phyloP scores from a whole-genome alignment of 2,113 vertebrate species.

The Sylvia atricapilla region DNA sequence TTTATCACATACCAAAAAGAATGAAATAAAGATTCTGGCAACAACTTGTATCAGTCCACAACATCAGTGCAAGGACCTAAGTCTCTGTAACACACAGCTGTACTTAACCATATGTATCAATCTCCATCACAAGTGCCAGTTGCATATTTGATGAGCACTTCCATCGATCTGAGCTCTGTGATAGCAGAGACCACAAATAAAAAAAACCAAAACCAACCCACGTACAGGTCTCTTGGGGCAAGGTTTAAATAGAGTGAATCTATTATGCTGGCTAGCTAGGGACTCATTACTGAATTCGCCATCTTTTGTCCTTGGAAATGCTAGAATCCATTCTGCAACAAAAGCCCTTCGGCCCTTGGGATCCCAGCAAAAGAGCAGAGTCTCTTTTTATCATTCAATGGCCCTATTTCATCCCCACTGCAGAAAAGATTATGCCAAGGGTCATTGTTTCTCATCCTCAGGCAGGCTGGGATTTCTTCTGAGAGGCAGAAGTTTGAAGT shows the following conservation, averaged over 20 bases:
- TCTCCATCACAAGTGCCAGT: neutral
- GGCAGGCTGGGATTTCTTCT: neutral
- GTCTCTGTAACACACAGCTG: neutral
- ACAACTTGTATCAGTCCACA: neutral
- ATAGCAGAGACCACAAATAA: neutral
- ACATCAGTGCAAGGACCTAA: neutral
- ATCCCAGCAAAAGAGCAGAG: constrained; percentile 5
- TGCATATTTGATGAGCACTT: neutral
- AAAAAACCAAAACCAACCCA: neutral
- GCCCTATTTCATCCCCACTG: neutral
- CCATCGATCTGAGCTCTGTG: neutral
- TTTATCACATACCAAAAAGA: neutral
- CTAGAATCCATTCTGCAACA: neutral
- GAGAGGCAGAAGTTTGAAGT: neutral
- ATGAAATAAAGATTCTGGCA: neutral
- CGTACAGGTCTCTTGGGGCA: neutral
- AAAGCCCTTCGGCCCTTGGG: neutral
- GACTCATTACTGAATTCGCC: constrained; percentile 11
- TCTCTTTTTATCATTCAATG: neutral
- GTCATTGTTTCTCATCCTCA: neutral
- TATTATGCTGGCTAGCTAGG: constrained; percentile 1
- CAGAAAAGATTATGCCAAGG: neutral
- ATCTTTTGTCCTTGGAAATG: constrained; percentile 16
- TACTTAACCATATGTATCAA: neutral
- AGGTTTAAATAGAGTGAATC: neutral